These are phyloP conservation scores for Meiosimyza decipiens DNA, from an alignment of 2,888 invertebrate genomes.

Conservation along the genomic window DNA sequence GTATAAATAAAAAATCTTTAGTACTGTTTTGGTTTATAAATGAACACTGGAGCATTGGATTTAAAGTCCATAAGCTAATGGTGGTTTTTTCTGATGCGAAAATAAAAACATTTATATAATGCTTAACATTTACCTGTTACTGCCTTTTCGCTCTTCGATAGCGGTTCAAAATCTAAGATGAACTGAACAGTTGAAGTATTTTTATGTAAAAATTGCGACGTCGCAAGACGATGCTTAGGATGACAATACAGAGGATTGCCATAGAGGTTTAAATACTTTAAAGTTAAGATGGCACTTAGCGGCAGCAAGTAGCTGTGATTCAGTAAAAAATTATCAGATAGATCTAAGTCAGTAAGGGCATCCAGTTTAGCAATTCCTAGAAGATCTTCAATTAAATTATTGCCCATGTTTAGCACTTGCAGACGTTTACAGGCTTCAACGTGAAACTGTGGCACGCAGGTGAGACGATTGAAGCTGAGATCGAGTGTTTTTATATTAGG, in stretches of 20 bases:
- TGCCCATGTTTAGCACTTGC: slow-evolving; percentile 71
- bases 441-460: slow-evolving; percentile 70
- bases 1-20: too few relatives aligned
- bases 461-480: slow-evolving; percentile 74
- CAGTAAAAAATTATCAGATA: slow-evolving; percentile 73
- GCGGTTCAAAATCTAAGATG: slow-evolving; percentile 69
- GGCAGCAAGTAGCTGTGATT: slow-evolving; percentile 72
- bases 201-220: slow-evolving; percentile 71
- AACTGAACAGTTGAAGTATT: slow-evolving; percentile 70
- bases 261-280: slow-evolving; percentile 70
- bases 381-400: slow-evolving; percentile 75
- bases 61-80: too few relatives aligned
- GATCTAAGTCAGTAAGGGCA: slow-evolving; percentile 71
- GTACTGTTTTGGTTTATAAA: too few relatives aligned
- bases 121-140: slow-evolving; percentile 61
- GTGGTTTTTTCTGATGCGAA: too few relatives aligned
- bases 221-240: slow-evolving; percentile 70
- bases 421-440: slow-evolving; percentile 70
- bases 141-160: slow-evolving; percentile 70
- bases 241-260: slow-evolving; percentile 75
- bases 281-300: slow-evolving; percentile 69
- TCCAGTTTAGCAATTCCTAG: slow-evolving; percentile 70
- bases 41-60: too few relatives aligned
- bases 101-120: too few relatives aligned
- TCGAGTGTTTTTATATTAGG: slow-evolving; percentile 74